Conservation (phyloP, 1,140 invertebrate species). For the Paracyclopina nana region DNA sequence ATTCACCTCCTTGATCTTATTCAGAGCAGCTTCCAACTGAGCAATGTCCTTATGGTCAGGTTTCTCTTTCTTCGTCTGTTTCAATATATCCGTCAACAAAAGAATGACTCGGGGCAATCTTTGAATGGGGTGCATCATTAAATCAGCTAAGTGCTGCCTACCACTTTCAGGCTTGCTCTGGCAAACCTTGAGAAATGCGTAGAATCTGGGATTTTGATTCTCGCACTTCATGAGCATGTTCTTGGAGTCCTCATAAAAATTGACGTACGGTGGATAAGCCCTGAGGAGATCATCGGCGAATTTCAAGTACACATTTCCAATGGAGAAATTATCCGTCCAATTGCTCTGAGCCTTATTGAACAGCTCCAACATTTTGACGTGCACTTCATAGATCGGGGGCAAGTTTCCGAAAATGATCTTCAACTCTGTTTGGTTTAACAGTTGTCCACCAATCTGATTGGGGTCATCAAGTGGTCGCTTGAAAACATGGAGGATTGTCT, state of each 20-base stretch:
- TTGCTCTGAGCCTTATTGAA: conserved; percentile 41
- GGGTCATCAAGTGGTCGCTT: conserved; percentile 74
- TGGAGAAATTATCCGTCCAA: conserved; percentile 63
- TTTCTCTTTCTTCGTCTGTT: conserved; percentile 16
- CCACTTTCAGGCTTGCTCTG: conserved; percentile 65
- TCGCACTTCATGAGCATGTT: conserved; percentile 75
- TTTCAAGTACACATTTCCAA: conserved; percentile 68
- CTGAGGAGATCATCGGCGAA: conserved; percentile 52
- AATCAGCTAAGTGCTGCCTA: conserved; percentile 73
- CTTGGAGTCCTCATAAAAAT: conserved; percentile 92
- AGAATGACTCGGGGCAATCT: conserved; percentile 82
- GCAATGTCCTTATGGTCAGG: conserved; percentile 58
- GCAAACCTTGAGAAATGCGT: conserved; percentile 91
- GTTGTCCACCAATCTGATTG: conserved; percentile 45
- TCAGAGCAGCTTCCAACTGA: conserved; percentile 61
- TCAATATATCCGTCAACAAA: conserved; percentile 58
- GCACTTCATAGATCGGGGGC: conserved; percentile 76
- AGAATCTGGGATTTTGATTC: conserved; percentile 75
- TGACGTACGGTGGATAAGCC: conserved; percentile 91
- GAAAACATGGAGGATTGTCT: conserved; percentile 74
- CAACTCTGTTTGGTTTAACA: conserved; percentile 74
- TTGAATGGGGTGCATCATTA: conserved; percentile 90
- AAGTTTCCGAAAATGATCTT: conserved; percentile 93
- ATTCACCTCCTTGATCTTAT: conserved; percentile 53
- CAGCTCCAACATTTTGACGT: conserved; percentile 61